A percentile compares a stretch with the other conserved stretches of the same genome.
Evolutionary conservation across 2,797 vertebrate genomes (phyloP).

Genomic region (Monodelphis domestica): DNA sequence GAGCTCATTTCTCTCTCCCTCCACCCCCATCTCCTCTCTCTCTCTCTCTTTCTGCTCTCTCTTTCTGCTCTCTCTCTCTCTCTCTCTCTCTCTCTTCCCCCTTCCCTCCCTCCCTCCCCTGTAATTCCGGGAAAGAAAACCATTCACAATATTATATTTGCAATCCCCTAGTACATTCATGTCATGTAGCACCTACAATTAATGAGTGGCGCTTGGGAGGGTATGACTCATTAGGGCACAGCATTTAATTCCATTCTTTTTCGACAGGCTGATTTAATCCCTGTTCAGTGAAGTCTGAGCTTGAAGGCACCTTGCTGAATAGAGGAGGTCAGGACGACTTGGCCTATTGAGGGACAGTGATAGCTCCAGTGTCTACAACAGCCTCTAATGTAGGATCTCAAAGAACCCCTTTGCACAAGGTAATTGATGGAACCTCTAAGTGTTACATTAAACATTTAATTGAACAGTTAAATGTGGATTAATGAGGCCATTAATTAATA

Average conservation of each 20-base stretch:
- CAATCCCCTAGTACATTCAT: slow-evolving; percentile 61
- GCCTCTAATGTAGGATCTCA: slow-evolving; percentile 71
- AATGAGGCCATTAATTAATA: slow-evolving; percentile 82
- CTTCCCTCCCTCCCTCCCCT: slow-evolving; percentile 69
- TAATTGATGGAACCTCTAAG: slow-evolving; percentile 82
- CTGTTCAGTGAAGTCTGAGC: slow-evolving; percentile 53
- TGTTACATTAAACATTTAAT: slow-evolving; percentile 83
- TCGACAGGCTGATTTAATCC: slow-evolving; percentile 67
- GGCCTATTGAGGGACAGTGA: slow-evolving; percentile 61
- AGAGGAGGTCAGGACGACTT: slow-evolving; percentile 59
- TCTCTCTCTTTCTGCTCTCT: slow-evolving; percentile 77
- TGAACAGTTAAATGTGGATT: slow-evolving; percentile 82
- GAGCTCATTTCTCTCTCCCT: slow-evolving; percentile 72
- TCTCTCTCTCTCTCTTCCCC: slow-evolving; percentile 75
- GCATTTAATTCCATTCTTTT: slow-evolving; percentile 78
- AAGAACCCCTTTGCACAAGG: slow-evolving; percentile 70
- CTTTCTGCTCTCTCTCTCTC: slow-evolving; percentile 76
- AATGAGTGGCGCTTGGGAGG: slow-evolving; percentile 75
- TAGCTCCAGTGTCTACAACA: slow-evolving; percentile 68
- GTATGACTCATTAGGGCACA: slow-evolving; percentile 74
- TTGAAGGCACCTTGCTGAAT: slow-evolving; percentile 64
- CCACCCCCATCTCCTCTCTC: too few relatives aligned
- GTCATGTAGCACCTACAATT: slow-evolving; percentile 77
- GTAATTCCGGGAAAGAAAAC: slow-evolving; percentile 69
- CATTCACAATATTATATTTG: slow-evolving; percentile 76